Evolutionary conservation across 2,797 vertebrate genomes (phyloP).

Genomic region (Fistularia commersonii): DNA sequence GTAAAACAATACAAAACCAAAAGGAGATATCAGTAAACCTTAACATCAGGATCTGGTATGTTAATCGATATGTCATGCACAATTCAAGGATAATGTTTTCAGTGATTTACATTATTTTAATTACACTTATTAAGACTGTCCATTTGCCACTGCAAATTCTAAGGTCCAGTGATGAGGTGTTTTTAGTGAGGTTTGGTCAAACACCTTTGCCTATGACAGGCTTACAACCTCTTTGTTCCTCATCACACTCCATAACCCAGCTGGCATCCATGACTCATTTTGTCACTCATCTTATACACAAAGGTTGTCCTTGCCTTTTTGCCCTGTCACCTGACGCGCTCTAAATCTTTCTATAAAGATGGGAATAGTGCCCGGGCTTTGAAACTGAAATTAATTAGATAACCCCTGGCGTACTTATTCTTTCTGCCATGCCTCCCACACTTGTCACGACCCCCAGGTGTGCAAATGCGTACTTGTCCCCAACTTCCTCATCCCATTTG

Average conservation of each 20-base stretch:
- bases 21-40: constrained; percentile 41
- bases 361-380: constrained; percentile 50
- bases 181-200: constrained; percentile 27
- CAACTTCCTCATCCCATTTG: not conserved
- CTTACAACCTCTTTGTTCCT: constrained; percentile 52
- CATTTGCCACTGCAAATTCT: constrained; percentile 1
- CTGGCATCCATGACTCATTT: constrained; percentile 59
- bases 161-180: constrained; percentile 12
- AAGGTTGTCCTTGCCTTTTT: constrained; percentile 64
- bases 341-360: constrained; percentile 65
- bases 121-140: not conserved
- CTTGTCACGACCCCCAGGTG: constrained; percentile 54
- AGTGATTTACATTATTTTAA: no score
- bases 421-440: constrained; percentile 48
- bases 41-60: constrained; percentile 21
- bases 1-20: constrained; percentile 54
- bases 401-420: constrained; percentile 52
- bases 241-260: constrained; percentile 63
- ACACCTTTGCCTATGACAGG: constrained; percentile 49
- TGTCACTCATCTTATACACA: constrained; percentile 70
- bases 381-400: constrained; percentile 63
- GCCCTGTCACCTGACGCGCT: constrained; percentile 55
- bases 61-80: no score
- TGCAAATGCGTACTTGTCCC: constrained; percentile 27
- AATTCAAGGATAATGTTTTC: no score